These are phyloP conservation scores for Drosophila kokeensis DNA, from an alignment of 2,888 invertebrate species.

Conservation along the genomic window DNA sequence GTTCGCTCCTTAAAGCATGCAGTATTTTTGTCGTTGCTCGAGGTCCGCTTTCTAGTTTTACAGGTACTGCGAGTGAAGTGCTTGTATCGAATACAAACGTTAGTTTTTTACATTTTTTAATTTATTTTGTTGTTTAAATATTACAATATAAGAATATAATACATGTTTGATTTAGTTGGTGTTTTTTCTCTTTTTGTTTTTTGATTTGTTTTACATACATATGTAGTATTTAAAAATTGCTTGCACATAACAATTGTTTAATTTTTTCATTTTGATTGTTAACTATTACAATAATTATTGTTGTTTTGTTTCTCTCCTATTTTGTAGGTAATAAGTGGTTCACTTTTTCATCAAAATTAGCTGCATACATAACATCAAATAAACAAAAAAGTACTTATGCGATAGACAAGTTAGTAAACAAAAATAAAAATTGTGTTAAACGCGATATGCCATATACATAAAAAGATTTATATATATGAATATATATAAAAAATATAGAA, in stretches of 20 bases:
- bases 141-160: conserved; percentile 72
- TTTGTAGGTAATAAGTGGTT: conserved; percentile 36
- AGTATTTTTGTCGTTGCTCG: neutral
- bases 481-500: conserved; percentile 44
- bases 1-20: neutral
- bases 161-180: conserved; percentile 69
- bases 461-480: conserved; percentile 3
- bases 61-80: neutral
- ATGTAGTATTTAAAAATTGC: conserved; percentile 34
- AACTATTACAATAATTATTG: conserved; percentile 22
- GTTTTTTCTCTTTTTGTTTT: conserved; percentile 28
- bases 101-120: conserved; percentile 20
- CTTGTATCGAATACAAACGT: neutral
- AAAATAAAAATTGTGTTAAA: conserved; percentile 72
- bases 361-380: conserved; percentile 35
- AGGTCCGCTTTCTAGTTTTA: neutral
- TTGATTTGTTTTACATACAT: conserved; percentile 29
- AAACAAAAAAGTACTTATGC: conserved; percentile 54
- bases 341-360: conserved; percentile 15
- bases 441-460: conserved; percentile 53
- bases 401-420: conserved; percentile 65
- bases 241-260: conserved; percentile 49
- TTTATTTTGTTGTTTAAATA: conserved; percentile 47
- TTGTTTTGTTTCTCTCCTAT: conserved; percentile 30
- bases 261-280: neutral